A percentile compares a stretch with the other conserved stretches of the same genome.
Conservation (phyloP, 2,113 vertebrate genomes). For the Naja naja region DNA sequence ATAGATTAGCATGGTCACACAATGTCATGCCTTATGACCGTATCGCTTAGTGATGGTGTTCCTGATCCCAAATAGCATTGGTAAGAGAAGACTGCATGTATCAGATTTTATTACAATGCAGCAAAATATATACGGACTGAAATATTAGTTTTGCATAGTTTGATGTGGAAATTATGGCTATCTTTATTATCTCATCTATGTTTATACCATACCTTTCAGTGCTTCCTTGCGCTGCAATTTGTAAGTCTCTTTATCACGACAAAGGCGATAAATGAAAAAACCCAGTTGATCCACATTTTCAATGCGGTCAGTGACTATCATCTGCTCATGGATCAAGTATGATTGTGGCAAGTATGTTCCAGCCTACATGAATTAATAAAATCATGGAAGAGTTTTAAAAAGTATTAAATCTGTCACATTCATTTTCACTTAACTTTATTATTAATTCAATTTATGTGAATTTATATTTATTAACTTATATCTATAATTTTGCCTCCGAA, state of each 20-base stretch:
- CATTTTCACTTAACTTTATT: not conserved
- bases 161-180: not conserved
- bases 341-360: conserved; percentile 96
- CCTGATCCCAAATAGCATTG: not conserved
- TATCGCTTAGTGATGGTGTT: not conserved
- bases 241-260: conserved; percentile 86
- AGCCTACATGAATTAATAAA: conserved; percentile 71
- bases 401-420: not conserved
- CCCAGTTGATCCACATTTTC: conserved; percentile 86
- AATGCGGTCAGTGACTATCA: conserved; percentile 94
- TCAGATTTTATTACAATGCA: not conserved
- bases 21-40: not conserved
- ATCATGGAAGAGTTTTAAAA: conserved; percentile 22
- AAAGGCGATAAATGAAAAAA: conserved; percentile 87
- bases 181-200: not conserved
- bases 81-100: not conserved
- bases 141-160: not conserved
- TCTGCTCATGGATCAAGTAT: conserved; percentile 90
- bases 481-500: not conserved
- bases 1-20: not conserved
- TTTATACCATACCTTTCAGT: conserved; percentile 73
- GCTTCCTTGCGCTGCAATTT: conserved; percentile 85
- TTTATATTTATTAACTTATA: not conserved
- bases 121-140: not conserved
- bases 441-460: not conserved